These are phyloP conservation scores for Aramus guarauna DNA, from an alignment of 2,113 vertebrate genomes.

Conservation along the genomic window DNA sequence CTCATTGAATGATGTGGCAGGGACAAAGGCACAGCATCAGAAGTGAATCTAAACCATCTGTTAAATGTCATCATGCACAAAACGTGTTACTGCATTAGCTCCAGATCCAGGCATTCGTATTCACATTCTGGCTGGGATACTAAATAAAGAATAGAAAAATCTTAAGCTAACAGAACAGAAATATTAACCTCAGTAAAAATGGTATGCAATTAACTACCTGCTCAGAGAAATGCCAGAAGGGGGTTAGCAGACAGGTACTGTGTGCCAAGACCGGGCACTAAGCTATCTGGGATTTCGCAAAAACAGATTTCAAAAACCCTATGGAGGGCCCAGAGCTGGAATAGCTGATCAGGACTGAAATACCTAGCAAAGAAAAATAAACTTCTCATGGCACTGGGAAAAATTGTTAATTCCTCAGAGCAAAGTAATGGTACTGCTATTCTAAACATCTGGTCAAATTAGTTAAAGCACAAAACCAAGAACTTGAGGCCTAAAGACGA, in stretches of 20 bases:
- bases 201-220: background rate
- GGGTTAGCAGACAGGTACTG: background rate
- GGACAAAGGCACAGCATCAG: background rate
- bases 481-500: background rate
- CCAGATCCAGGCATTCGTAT: background rate
- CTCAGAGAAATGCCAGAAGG: background rate
- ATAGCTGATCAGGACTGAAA: background rate
- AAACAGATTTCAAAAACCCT: background rate
- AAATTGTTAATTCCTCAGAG: background rate
- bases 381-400: background rate
- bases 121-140: background rate
- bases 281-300: background rate
- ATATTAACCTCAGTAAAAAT: background rate
- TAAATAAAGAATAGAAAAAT: background rate
- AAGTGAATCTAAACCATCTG: slow-evolving; percentile 28
- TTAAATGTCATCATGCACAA: slow-evolving; percentile 26
- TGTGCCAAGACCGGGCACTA: background rate
- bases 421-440: background rate
- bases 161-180: background rate
- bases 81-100: background rate
- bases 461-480: background rate
- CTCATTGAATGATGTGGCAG: background rate
- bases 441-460: background rate
- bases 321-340: background rate
- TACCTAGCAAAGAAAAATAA: background rate